These are phyloP conservation scores for Oreonectes daqikongensis DNA, from an alignment of 2,797 vertebrate species.

Conservation along the genomic window DNA sequence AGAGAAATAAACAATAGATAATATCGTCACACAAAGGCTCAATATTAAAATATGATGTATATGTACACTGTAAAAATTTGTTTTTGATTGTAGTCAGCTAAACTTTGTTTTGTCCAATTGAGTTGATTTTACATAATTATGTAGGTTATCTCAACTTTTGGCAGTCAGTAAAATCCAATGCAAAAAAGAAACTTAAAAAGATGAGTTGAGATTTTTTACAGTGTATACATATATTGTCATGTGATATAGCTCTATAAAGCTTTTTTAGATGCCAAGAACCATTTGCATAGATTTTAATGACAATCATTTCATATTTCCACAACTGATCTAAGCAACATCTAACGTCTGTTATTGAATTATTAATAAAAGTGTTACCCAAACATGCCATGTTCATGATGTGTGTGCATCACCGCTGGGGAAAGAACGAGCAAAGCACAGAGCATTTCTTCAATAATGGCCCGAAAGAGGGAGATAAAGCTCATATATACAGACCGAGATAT, in stretches of 20 bases:
- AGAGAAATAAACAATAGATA: neutral
- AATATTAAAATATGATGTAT: no score
- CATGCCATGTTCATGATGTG: slow-evolving; percentile 68
- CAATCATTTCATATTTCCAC: neutral
- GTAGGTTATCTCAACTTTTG: no score
- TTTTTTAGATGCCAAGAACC: no score
- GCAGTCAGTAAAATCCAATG: no score
- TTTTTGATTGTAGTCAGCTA: no score
- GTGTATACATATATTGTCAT: neutral
- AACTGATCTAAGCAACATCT: neutral
- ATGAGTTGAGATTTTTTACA: no score
- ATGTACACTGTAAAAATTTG: no score
- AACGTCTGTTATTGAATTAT: neutral
- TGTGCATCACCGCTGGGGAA: slow-evolving; percentile 57
- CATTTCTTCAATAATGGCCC: slow-evolving; percentile 65
- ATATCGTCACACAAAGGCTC: neutral
- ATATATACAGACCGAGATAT: slow-evolving; percentile 39
- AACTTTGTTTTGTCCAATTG: no score
- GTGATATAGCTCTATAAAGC: neutral
- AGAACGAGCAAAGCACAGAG: slow-evolving; percentile 71
- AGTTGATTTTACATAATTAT: no score
- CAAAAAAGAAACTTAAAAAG: no score
- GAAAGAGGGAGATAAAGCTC: slow-evolving; percentile 56
- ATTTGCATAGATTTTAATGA: neutral
- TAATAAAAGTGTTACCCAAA: slow-evolving; percentile 47